phyloP scores from a whole-genome alignment of 2,797 vertebrate genomes.

The Gymnopithys bicolor region DNA sequence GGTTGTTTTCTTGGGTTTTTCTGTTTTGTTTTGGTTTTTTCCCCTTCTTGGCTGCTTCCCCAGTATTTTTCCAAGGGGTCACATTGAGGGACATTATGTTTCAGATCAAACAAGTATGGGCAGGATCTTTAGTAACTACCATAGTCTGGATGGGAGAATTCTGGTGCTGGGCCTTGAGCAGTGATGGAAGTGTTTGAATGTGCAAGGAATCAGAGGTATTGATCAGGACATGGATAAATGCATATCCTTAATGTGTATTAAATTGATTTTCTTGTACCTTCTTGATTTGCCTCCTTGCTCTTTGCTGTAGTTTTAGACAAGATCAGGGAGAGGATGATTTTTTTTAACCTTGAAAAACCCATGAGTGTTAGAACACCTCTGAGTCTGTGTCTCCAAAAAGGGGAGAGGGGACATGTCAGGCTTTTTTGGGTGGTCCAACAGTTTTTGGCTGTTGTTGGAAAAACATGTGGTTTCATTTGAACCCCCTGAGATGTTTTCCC shows the following conservation, averaged over 20 bases:
- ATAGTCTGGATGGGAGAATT: neutral
- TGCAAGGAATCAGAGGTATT: neutral
- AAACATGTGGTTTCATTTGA: neutral
- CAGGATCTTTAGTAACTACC: neutral
- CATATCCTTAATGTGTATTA: neutral
- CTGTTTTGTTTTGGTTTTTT: no score
- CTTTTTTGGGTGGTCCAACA: neutral
- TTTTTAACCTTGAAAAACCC: neutral
- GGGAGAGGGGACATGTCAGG: neutral
- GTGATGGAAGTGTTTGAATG: neutral
- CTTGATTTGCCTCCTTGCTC: neutral
- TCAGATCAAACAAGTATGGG: slow-evolving; percentile 13
- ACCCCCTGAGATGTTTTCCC: neutral
- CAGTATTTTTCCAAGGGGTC: slow-evolving; percentile 59
- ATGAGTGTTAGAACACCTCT: neutral
- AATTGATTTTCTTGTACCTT: neutral
- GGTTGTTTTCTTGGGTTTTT: no score
- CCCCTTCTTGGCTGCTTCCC: slow-evolving; percentile 7
- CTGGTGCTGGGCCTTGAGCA: neutral
- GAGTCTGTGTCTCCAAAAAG: neutral
- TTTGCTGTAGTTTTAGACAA: neutral
- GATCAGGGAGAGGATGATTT: neutral
- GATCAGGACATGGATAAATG: neutral
- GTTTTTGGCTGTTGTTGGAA: neutral
- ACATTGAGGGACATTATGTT: slow-evolving; percentile 8